Evolutionary conservation across 2,888 invertebrate genomes (phyloP).

Genomic region (Andrena marginata): DNA sequence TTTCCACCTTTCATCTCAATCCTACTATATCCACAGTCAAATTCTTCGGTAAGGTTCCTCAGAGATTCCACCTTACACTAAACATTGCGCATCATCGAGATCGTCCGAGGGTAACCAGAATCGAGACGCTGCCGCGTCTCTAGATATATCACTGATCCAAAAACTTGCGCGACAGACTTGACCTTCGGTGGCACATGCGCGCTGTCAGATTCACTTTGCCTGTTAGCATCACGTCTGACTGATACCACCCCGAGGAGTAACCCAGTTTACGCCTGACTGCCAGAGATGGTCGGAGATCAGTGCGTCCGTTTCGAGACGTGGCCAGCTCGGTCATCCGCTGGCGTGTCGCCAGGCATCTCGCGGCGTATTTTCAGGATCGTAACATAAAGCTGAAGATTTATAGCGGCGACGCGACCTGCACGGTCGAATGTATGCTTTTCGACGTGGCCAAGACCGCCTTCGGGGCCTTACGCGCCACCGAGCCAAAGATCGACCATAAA

Average conservation of each 20-base stretch:
- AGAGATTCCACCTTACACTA: no score
- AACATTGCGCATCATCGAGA: no score
- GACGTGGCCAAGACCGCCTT: constrained; percentile 58
- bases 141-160: no score
- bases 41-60: no score
- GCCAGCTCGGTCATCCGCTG: constrained; percentile 42
- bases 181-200: background rate
- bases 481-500: constrained; percentile 69
- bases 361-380: constrained; percentile 76
- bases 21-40: no score
- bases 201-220: background rate
- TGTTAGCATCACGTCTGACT: background rate
- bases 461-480: constrained; percentile 52
- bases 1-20: no score
- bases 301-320: constrained; percentile 10
- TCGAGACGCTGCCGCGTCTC: no score
- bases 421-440: constrained; percentile 72
- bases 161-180: no score
- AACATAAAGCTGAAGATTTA: constrained; percentile 79
- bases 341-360: constrained; percentile 72
- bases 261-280: background rate
- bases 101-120: no score
- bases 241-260: background rate
- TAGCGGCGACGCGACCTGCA: constrained; percentile 62
- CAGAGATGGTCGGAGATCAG: background rate